Percentiles rank a stretch among this genome's conserved stretches.
Conservation (phyloP, 2,888 invertebrate genomes). For the Plebejus anna region DNA sequence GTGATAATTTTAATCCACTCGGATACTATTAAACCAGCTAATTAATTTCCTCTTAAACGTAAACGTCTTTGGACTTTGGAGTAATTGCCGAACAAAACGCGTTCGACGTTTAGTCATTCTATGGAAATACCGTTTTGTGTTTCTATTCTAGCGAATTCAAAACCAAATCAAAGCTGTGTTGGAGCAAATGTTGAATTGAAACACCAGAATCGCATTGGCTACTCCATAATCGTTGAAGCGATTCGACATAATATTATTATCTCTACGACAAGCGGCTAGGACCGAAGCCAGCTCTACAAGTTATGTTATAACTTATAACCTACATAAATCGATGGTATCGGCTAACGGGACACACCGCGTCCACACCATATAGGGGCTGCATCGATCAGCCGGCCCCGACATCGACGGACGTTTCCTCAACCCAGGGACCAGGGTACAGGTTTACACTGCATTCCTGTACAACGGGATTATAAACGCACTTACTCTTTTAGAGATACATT, state of each 20-base stretch:
- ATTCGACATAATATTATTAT: neutral
- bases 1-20: too few species aligned
- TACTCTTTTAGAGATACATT: neutral
- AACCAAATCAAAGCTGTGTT: too few species aligned
- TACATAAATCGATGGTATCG: conserved; percentile 17
- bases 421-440: neutral
- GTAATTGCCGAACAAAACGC: too few species aligned
- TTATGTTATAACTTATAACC: conserved; percentile 14
- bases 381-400: conserved; percentile 7
- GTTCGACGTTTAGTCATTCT: too few species aligned
- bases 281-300: neutral
- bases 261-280: neutral
- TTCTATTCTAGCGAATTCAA: too few species aligned
- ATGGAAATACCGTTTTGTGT: too few species aligned
- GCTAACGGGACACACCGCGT: conserved; percentile 14
- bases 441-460: neutral
- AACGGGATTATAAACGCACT: conserved; percentile 9
- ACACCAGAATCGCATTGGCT: too few species aligned
- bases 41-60: too few species aligned
- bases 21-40: too few species aligned
- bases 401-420: conserved; percentile 3
- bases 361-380: conserved; percentile 11
- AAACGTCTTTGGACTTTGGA: too few species aligned
- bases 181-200: too few species aligned
- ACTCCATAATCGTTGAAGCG: neutral